phyloP scores from a whole-genome alignment of 2,888 invertebrate genomes.

The Noctua janthe region DNA sequence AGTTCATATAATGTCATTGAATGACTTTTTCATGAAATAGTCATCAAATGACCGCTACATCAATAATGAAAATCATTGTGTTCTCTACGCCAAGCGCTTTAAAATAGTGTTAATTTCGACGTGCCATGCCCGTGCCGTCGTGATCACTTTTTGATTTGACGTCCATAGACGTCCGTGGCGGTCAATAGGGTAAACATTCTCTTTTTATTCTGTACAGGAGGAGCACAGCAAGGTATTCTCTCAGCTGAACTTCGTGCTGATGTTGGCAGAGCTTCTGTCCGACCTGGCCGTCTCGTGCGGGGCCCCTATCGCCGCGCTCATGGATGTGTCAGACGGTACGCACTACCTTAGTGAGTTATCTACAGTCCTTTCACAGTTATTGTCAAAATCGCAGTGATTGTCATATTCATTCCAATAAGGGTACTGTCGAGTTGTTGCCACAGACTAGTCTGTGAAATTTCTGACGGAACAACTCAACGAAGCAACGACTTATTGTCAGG shows the following conservation, averaged over 20 bases:
- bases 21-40: too few species aligned
- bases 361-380: background rate
- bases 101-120: too few species aligned
- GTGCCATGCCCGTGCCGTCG: too few species aligned
- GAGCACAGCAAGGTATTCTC: constrained; percentile 99
- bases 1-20: too few species aligned
- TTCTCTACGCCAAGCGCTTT: too few species aligned
- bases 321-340: constrained; percentile 87
- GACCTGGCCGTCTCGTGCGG: constrained; percentile 96
- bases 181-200: background rate
- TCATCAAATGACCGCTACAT: too few species aligned
- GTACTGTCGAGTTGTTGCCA: background rate
- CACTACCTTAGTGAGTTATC: background rate
- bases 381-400: background rate
- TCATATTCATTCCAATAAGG: background rate
- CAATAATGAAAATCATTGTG: too few species aligned
- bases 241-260: constrained; percentile 98
- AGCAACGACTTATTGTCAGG: too few species aligned
- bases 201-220: constrained; percentile 88
- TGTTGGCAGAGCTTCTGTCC: constrained; percentile 98
- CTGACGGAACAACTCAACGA: background rate
- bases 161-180: too few species aligned
- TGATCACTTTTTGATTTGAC: too few species aligned
- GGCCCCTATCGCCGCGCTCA: constrained; percentile 93
- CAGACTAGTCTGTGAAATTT: background rate